These are phyloP conservation scores for Latheticus oryzae DNA, from an alignment of 2,888 invertebrate genomes.

Conservation along the genomic window DNA sequence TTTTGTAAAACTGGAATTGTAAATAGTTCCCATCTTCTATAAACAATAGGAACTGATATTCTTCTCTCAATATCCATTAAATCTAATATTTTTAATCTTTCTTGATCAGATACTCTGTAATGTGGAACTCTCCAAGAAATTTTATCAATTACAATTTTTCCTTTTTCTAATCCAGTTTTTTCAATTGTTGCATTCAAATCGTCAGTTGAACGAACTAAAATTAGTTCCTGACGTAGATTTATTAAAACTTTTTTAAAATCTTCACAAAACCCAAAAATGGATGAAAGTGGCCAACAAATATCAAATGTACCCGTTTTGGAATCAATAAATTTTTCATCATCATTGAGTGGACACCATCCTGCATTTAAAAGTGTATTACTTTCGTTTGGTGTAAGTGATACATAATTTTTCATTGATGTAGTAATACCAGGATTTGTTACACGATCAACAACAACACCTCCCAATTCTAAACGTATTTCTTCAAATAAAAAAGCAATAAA, in stretches of 20 bases:
- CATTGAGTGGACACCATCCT: neutral
- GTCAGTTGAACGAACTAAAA: constrained; percentile 1
- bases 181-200: constrained; percentile 6
- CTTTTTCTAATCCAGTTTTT: neutral
- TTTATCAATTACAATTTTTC: neutral
- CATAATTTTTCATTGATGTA: constrained; percentile 6
- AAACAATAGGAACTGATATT: neutral
- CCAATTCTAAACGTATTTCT: constrained; percentile 12
- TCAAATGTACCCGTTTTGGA: neutral
- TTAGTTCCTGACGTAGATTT: constrained; percentile 3
- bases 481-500: constrained; percentile 3
- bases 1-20: neutral
- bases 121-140: constrained; percentile 2
- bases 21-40: constrained; percentile 2
- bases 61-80: neutral
- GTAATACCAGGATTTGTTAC: constrained; percentile 12
- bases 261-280: constrained; percentile 3
- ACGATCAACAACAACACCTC: neutral
- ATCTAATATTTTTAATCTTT: neutral
- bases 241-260: constrained; percentile 3
- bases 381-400: constrained; percentile 6
- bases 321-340: constrained; percentile 4
- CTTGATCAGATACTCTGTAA: neutral
- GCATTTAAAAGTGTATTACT: constrained; percentile 1
- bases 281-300: neutral